A percentile compares a stretch with the other conserved stretches of the same genome.
Evolutionary conservation across 2,113 vertebrate genomes (phyloP).

Genomic region (Nycticorax nycticorax): DNA sequence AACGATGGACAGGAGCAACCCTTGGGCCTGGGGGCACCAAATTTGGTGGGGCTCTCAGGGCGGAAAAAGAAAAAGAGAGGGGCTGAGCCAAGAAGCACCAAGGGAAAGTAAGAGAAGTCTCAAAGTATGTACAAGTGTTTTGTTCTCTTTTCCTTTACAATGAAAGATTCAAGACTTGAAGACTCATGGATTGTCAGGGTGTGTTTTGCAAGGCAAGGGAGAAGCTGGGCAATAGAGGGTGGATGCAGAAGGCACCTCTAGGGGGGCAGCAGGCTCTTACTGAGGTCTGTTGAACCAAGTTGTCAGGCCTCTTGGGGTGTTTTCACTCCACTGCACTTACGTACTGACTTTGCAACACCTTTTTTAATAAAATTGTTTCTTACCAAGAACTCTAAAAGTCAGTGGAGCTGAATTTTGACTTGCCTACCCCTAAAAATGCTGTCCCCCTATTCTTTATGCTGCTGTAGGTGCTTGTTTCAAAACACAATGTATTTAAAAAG

Average conservation of each 20-base stretch:
- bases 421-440: neutral
- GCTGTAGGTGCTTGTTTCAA: neutral
- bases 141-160: constrained; percentile 32
- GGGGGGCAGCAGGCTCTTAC: neutral
- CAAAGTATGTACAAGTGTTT: constrained; percentile 72
- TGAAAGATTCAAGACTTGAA: constrained; percentile 42
- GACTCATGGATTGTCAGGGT: neutral
- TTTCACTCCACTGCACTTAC: neutral
- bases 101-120: constrained; percentile 61
- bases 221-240: neutral
- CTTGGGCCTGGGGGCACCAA: constrained; percentile 58
- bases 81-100: constrained; percentile 62
- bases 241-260: neutral
- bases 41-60: constrained; percentile 61
- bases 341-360: neutral
- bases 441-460: neutral
- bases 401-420: constrained; percentile 12
- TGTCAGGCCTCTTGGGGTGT: neutral
- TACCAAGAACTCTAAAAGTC: neutral
- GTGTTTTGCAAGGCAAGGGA: neutral
- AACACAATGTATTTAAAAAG: neutral
- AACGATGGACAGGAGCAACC: constrained; percentile 58
- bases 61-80: constrained; percentile 57
- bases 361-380: neutral
- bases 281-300: neutral